Evolutionary conservation across 2,797 vertebrate species (phyloP).

Genomic region (Pipistrellus nathusii): DNA sequence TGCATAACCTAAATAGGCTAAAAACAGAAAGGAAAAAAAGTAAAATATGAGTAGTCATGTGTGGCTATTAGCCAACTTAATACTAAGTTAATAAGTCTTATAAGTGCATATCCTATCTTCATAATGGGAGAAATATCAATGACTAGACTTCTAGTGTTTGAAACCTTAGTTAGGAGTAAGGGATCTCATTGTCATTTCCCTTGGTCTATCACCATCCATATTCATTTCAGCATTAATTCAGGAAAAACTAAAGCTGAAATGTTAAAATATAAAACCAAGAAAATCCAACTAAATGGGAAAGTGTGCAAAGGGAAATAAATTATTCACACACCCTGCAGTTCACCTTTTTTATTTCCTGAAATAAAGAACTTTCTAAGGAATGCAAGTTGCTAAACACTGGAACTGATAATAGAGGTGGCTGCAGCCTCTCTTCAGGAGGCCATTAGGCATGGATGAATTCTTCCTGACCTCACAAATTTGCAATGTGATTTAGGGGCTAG

Average conservation of each 20-base stretch:
- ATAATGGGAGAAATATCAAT: background rate
- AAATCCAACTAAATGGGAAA: slow-evolving; percentile 61
- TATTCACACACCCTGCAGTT: slow-evolving; percentile 63
- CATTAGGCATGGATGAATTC: background rate
- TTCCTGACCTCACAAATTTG: background rate
- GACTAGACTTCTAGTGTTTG: background rate
- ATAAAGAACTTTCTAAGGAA: slow-evolving; percentile 40
- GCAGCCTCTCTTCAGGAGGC: background rate
- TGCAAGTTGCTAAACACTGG: slow-evolving; percentile 57
- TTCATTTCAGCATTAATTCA: slow-evolving; percentile 62
- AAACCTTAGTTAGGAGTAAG: background rate
- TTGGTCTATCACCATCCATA: background rate
- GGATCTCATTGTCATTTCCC: background rate
- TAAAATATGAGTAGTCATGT: background rate
- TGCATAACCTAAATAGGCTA: background rate
- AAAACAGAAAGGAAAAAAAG: background rate
- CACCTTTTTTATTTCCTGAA: slow-evolving; percentile 33
- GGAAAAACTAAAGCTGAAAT: slow-evolving; percentile 68
- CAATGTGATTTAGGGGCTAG: background rate
- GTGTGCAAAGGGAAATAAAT: slow-evolving; percentile 65
- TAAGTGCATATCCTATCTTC: background rate
- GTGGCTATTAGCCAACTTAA: background rate
- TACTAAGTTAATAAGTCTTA: background rate
- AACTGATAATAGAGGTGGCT: background rate
- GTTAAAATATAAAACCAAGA: slow-evolving; percentile 56